Conservation (phyloP, 2,797 vertebrate species). For the Eleutherodactylus coqui region DNA sequence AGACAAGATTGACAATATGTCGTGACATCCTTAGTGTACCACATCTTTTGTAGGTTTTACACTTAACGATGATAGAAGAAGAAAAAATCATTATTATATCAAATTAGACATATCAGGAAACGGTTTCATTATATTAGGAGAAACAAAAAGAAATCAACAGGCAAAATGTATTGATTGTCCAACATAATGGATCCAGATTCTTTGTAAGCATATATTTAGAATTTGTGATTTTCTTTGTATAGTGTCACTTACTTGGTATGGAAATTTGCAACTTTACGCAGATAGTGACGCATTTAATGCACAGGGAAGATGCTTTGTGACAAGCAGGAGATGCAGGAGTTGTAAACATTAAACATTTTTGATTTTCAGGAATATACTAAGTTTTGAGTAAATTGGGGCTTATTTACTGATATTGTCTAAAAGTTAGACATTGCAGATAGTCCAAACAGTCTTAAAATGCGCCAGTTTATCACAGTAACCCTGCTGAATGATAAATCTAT, state of each 20-base stretch:
- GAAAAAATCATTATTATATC: neutral
- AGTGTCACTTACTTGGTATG: neutral
- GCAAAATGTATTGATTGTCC: slow-evolving; percentile 11
- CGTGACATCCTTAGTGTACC: neutral
- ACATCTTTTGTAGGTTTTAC: slow-evolving; percentile 16
- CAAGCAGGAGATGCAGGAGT: neutral
- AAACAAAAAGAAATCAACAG: slow-evolving; percentile 5
- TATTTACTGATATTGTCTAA: no score
- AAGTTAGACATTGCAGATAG: no score
- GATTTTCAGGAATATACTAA: neutral
- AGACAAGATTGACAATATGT: neutral
- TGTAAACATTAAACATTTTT: neutral
- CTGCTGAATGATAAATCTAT: no score
- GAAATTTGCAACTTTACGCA: neutral
- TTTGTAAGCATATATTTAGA: neutral
- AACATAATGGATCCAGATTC: no score
- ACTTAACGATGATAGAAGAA: neutral
- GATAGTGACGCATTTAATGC: neutral
- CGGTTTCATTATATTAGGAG: neutral
- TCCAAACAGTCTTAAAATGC: no score
- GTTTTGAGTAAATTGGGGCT: no score
- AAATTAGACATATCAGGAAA: neutral
- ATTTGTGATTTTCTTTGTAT: neutral
- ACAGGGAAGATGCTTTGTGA: neutral
- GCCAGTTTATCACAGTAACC: no score